A percentile compares a stretch with the other conserved stretches of the same genome.
phyloP scores from a whole-genome alignment of 2,113 vertebrate genomes.

The Bostrychus sinensis region DNA sequence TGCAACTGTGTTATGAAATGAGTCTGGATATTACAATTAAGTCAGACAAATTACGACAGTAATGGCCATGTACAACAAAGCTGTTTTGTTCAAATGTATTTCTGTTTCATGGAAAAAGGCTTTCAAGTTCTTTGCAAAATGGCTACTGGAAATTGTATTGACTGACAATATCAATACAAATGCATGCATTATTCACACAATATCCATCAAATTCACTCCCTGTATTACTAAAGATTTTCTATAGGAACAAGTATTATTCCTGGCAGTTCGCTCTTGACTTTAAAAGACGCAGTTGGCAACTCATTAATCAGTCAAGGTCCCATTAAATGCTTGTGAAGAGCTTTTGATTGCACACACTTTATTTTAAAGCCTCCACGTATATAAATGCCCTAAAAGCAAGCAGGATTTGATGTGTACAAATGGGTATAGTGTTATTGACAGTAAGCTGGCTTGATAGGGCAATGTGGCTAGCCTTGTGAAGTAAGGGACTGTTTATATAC shows the following conservation, averaged over 20 bases:
- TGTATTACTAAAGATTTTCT: slow-evolving; percentile 12
- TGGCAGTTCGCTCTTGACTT: background rate
- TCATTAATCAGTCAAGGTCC: slow-evolving; percentile 10
- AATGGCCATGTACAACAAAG: slow-evolving; percentile 3
- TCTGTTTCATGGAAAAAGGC: background rate
- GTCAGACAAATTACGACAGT: background rate
- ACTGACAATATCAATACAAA: slow-evolving; percentile 15
- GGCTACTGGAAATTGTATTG: slow-evolving; percentile 10
- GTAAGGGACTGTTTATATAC: too few species aligned
- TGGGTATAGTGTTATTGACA: background rate
- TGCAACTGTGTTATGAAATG: background rate
- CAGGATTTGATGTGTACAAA: background rate
- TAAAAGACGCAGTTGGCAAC: slow-evolving; percentile 4
- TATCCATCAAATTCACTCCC: background rate
- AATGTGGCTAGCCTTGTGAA: background rate
- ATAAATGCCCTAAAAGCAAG: background rate
- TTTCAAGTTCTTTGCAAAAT: background rate
- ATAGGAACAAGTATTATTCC: slow-evolving; percentile 1
- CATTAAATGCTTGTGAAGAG: slow-evolving; percentile 5
- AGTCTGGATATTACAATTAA: background rate
- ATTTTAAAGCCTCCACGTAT: background rate
- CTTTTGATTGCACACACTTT: slow-evolving; percentile 6
- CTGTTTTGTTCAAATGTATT: slow-evolving; percentile 4
- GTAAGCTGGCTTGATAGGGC: background rate
- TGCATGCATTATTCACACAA: slow-evolving; percentile 13